These are phyloP conservation scores for Drosophila emarginata DNA, from an alignment of 2,888 invertebrate species.

Conservation along the genomic window DNA sequence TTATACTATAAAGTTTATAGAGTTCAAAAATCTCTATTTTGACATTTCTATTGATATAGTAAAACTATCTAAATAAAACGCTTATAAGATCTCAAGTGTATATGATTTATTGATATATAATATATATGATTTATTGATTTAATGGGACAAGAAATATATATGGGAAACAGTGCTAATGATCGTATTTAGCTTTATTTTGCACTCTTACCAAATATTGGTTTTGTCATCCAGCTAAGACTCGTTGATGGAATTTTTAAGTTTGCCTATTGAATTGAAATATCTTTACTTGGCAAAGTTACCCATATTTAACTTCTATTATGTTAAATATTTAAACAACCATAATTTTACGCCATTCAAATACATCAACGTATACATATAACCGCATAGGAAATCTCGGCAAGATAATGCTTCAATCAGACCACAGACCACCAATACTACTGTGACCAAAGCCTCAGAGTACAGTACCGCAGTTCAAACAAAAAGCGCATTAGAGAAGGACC, in stretches of 20 bases:
- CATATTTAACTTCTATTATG: not conserved
- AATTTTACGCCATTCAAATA: conserved; percentile 19
- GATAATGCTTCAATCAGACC: conserved; percentile 63
- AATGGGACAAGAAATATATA: no score
- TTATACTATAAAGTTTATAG: no score
- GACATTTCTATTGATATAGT: no score
- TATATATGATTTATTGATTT: no score
- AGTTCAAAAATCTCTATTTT: no score
- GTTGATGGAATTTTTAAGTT: not conserved
- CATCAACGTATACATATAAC: conserved; percentile 2
- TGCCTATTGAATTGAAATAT: not conserved
- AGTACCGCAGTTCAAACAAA: conserved; percentile 64
- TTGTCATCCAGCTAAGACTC: not conserved
- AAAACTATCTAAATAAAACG: no score
- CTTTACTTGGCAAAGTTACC: not conserved
- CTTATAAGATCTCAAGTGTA: no score
- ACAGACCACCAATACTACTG: conserved; percentile 31
- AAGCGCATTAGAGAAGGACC: conserved; percentile 46
- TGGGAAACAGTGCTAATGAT: no score
- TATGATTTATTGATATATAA: no score
- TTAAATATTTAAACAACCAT: conserved; percentile 34
- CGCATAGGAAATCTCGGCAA: conserved; percentile 21
- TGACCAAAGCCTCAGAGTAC: conserved; percentile 9
- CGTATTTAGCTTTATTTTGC: no score
- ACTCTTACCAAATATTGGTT: no score